Evolutionary conservation across 2,797 vertebrate genomes (phyloP).

Genomic region (Chrysocyon brachyurus): DNA sequence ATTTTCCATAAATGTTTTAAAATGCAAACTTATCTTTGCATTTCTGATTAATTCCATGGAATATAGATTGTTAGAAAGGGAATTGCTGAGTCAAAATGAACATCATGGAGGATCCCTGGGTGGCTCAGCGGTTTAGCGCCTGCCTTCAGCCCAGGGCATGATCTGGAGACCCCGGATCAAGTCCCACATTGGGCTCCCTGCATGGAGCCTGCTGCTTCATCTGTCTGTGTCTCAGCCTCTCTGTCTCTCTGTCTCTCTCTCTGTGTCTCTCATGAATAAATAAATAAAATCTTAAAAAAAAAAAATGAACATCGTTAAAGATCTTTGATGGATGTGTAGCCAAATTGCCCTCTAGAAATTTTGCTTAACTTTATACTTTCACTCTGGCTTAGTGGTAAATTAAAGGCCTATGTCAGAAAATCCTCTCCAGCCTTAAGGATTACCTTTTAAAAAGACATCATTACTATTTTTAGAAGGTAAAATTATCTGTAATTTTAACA

Average conservation of each 20-base stretch:
- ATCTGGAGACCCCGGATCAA: too few species aligned
- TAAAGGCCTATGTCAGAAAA: background rate
- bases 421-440: background rate
- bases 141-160: too few species aligned
- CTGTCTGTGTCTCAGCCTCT: too few species aligned
- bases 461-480: background rate
- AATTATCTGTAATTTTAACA: background rate
- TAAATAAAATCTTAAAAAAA: too few species aligned
- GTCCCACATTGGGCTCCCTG: too few species aligned
- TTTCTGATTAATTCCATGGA: constrained; percentile 20
- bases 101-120: background rate
- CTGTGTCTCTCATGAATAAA: too few species aligned
- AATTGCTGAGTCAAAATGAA: background rate
- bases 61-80: background rate
- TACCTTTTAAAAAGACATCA: background rate
- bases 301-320: background rate
- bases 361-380: constrained; percentile 31
- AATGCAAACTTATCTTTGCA: background rate
- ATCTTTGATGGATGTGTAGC: background rate
- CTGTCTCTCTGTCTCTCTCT: too few species aligned
- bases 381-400: background rate
- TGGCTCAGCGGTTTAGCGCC: too few species aligned
- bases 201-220: too few species aligned
- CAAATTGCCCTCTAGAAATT: constrained; percentile 47
- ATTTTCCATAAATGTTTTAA: constrained; percentile 19